Evolutionary conservation across 2,113 vertebrate species (phyloP).

Genomic region (Laticauda laticaudata): DNA sequence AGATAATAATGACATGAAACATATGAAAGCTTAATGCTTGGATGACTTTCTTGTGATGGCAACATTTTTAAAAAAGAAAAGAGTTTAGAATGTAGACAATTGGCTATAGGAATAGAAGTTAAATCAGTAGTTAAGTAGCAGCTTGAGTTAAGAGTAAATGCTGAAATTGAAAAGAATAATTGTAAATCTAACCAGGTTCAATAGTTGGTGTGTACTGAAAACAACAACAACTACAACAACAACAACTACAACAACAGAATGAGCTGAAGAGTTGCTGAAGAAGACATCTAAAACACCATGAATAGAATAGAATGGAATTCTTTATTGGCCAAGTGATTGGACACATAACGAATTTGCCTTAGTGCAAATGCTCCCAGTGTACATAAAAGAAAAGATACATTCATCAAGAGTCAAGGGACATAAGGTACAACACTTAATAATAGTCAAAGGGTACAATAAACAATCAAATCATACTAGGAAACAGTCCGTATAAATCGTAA

Average conservation of each 20-base stretch:
- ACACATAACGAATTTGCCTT: no score
- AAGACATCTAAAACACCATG: slow-evolving; percentile 28
- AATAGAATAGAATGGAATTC: no score
- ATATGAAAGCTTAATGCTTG: slow-evolving; percentile 39
- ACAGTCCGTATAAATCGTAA: no score
- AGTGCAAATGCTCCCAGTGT: no score
- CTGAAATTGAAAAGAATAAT: slow-evolving; percentile 57
- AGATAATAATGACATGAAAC: slow-evolving; percentile 58
- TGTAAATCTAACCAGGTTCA: slow-evolving; percentile 55
- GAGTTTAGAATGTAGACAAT: slow-evolving; percentile 46
- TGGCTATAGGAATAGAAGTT: slow-evolving; percentile 32
- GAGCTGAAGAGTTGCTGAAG: slow-evolving; percentile 55
- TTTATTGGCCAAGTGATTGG: no score
- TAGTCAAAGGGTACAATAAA: no score
- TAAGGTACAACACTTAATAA: no score
- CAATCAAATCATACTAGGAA: no score
- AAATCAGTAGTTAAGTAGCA: slow-evolving; percentile 47
- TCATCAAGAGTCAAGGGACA: no score
- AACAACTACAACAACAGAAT: slow-evolving; percentile 38
- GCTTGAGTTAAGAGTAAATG: slow-evolving; percentile 64
- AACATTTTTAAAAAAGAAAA: slow-evolving; percentile 32
- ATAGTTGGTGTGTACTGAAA: slow-evolving; percentile 52
- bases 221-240: slow-evolving; percentile 46
- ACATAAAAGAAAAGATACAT: no score
- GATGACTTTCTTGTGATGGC: slow-evolving; percentile 45